phyloP scores from a whole-genome alignment of 2,888 invertebrate genomes.

The Conomelus anceps region DNA sequence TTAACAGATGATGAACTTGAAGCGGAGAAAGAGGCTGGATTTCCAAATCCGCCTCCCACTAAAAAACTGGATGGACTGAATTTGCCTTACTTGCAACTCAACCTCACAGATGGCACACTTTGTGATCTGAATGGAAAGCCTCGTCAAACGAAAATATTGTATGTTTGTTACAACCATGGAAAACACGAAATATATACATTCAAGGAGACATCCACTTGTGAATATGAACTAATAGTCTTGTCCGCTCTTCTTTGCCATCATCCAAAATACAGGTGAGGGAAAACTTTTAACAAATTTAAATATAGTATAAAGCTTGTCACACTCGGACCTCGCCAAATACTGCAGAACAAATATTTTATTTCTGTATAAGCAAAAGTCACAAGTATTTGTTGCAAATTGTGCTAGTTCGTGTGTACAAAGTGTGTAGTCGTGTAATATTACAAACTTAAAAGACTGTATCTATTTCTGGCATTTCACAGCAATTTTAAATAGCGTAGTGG shows the following conservation, averaged over 20 bases:
- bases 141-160: slow-evolving; percentile 71
- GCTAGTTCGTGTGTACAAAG: no score
- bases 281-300: neutral
- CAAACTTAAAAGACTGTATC: no score
- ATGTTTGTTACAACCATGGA: slow-evolving; percentile 82
- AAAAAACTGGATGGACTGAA: slow-evolving; percentile 77
- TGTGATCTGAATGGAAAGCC: slow-evolving; percentile 88
- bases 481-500: no score
- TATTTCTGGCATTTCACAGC: no score
- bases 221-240: slow-evolving; percentile 86
- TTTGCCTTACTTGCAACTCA: slow-evolving; percentile 80
- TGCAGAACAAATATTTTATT: no score
- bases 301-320: neutral
- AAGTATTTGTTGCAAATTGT: no score
- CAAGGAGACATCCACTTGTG: slow-evolving; percentile 89
- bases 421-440: no score
- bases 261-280: slow-evolving; percentile 70
- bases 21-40: slow-evolving; percentile 27
- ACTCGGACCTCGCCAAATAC: no score
- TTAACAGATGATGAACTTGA: slow-evolving; percentile 35
- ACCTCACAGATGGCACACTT: slow-evolving; percentile 80
- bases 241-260: slow-evolving; percentile 82
- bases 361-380: no score
- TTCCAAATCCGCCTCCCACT: slow-evolving; percentile 27
- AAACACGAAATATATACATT: slow-evolving; percentile 88